Evolutionary conservation across 2,888 invertebrate genomes (phyloP).

Genomic region (Parascotia fuliginaria): DNA sequence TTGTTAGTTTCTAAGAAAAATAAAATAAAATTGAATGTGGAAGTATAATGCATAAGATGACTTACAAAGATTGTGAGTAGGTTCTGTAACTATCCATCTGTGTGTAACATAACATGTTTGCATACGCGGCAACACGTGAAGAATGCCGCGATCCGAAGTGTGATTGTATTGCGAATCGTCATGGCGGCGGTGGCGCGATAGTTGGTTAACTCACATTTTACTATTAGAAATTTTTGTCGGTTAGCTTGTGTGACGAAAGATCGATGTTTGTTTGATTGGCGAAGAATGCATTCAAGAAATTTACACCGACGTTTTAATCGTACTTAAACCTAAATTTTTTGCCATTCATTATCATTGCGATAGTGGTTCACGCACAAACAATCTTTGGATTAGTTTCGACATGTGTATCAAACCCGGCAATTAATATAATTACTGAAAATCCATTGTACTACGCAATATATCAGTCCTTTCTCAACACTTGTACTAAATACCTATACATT

Average conservation of each 20-base stretch:
- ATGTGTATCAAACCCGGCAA: neutral
- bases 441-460: neutral
- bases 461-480: neutral
- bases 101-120: constrained; percentile 33
- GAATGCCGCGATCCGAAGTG: constrained; percentile 28
- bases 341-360: constrained; percentile 26
- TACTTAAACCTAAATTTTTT: constrained; percentile 35
- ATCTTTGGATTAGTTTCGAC: constrained; percentile 5
- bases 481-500: too few relatives aligned
- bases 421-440: neutral
- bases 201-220: constrained; percentile 32
- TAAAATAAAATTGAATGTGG: constrained; percentile 21
- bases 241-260: constrained; percentile 50
- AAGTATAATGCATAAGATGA: constrained; percentile 49
- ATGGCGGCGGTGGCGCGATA: too few relatives aligned
- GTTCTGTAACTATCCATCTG: constrained; percentile 37
- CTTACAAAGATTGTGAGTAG: constrained; percentile 53
- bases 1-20: neutral
- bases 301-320: constrained; percentile 42
- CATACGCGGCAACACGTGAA: constrained; percentile 12
- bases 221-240: constrained; percentile 29
- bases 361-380: constrained; percentile 19
- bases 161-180: constrained; percentile 39
- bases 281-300: constrained; percentile 53
- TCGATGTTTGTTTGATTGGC: constrained; percentile 48